phyloP scores from a whole-genome alignment of 2,888 invertebrate species.

The Phortica magna region DNA sequence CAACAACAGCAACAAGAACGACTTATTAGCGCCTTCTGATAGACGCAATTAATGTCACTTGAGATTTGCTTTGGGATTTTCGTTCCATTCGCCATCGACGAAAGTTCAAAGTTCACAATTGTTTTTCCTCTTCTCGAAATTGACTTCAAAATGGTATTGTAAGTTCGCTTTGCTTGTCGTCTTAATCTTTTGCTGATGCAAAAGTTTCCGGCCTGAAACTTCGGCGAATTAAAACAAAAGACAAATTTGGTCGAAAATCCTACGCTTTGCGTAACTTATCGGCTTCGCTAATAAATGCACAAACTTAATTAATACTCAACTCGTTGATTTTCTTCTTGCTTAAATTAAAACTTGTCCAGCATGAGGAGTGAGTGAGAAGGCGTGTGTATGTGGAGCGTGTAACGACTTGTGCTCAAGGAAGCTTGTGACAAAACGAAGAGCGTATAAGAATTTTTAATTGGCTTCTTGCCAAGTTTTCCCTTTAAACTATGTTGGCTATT shows the following conservation, averaged over 20 bases:
- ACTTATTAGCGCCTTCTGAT: conserved; percentile 65
- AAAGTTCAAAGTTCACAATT: not conserved
- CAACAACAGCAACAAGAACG: conserved; percentile 46
- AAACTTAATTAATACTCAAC: conserved; percentile 68
- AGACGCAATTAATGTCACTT: conserved; percentile 68
- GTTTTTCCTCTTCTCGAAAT: not conserved
- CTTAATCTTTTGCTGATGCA: not conserved
- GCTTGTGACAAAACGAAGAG: conserved; percentile 32
- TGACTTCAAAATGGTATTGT: not conserved
- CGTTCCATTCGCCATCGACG: not conserved
- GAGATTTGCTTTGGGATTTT: not conserved
- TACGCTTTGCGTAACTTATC: conserved; percentile 49
- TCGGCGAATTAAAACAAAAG: conserved; percentile 48
- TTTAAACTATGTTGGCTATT: conserved; percentile 25
- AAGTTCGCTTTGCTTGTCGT: conserved; percentile 20
- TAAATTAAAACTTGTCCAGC: conserved; percentile 13
- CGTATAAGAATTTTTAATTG: conserved; percentile 67
- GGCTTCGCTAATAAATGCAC: conserved; percentile 57
- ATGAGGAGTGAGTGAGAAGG: conserved; percentile 36
- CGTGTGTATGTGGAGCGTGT: not conserved
- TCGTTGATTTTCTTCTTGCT: conserved; percentile 19
- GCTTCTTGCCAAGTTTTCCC: conserved; percentile 52
- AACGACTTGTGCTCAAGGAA: not conserved
- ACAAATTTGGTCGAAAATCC: conserved; percentile 33
- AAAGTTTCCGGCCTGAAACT: conserved; percentile 45